phyloP scores from a whole-genome alignment of 1,140 invertebrate species.

The Drosophila novamexicana region DNA sequence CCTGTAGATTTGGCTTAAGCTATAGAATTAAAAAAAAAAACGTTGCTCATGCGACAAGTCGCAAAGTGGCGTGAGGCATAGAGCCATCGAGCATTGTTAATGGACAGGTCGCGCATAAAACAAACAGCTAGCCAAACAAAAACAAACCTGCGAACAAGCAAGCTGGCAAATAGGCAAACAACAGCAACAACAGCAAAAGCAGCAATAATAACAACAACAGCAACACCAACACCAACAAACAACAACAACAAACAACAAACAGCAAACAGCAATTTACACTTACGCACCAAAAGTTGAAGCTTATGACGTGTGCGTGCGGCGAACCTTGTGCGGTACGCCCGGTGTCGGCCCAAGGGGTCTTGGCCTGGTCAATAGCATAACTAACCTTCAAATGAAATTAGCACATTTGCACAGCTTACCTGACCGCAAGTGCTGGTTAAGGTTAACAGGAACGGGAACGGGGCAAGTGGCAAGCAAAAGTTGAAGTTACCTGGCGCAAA shows the following conservation, averaged over 20 bases:
- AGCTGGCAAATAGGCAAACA: slow-evolving; percentile 48
- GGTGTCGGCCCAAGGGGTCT: slow-evolving; percentile 27
- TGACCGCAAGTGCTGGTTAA: slow-evolving; percentile 51
- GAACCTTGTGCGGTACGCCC: slow-evolving; percentile 14
- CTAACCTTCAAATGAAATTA: slow-evolving; percentile 80
- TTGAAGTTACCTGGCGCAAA: slow-evolving; percentile 34
- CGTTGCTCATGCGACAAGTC: slow-evolving; percentile 53
- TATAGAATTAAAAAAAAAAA: slow-evolving; percentile 36
- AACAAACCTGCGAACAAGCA: slow-evolving; percentile 42
- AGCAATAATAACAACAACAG: slow-evolving; percentile 29
- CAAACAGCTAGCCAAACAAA: slow-evolving; percentile 63
- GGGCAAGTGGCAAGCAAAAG: slow-evolving; percentile 2
- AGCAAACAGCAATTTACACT: slow-evolving; percentile 80
- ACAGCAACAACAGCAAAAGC: slow-evolving; percentile 38
- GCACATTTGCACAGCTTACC: slow-evolving; percentile 75
- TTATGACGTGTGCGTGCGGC: slow-evolving; percentile 56
- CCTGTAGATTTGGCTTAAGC: slow-evolving; percentile 43
- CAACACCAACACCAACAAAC: slow-evolving; percentile 30
- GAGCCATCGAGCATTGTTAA: slow-evolving; percentile 69
- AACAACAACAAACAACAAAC: slow-evolving; percentile 48
- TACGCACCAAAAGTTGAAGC: slow-evolving; percentile 73
- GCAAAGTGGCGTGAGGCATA: slow-evolving; percentile 58
- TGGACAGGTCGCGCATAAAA: slow-evolving; percentile 64
- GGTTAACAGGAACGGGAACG: neutral
- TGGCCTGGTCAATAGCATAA: slow-evolving; percentile 70